Conservation (phyloP, 2,888 invertebrate species). For the Lasioglossum leucozonium region DNA sequence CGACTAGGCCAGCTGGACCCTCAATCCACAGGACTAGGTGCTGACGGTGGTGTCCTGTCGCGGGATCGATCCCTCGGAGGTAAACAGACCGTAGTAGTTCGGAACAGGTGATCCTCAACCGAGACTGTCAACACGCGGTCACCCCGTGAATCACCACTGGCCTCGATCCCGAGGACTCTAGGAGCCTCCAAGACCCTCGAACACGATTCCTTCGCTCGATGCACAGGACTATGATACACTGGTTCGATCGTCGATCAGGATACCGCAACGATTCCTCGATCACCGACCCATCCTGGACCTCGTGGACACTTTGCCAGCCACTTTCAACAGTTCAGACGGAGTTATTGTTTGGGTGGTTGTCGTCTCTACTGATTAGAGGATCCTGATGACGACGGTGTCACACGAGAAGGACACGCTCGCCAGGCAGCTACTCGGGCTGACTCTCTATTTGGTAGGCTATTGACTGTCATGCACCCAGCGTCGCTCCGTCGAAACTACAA, state of each 20-base stretch:
- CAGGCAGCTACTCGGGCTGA: conserved; percentile 66
- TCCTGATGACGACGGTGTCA: conserved; percentile 36
- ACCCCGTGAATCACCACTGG: neutral
- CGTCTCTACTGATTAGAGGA: neutral
- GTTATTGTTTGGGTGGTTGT: neutral
- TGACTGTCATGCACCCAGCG: conserved; percentile 81
- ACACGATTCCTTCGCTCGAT: too few relatives aligned
- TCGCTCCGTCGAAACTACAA: conserved; percentile 68
- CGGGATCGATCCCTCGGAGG: conserved; percentile 19
- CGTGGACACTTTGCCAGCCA: neutral
- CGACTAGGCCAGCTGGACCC: conserved; percentile 23
- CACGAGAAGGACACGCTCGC: conserved; percentile 63
- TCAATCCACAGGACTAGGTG: neutral
- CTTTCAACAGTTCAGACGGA: conserved; percentile 20
- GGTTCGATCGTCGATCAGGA: conserved; percentile 63
- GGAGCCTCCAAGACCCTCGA: neutral
- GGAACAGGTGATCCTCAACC: conserved; percentile 35
- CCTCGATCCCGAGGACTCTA: neutral
- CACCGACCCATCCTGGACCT: neutral
- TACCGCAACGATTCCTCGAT: conserved; percentile 35
- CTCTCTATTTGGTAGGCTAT: conserved; percentile 74
- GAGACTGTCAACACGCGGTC: conserved; percentile 30
- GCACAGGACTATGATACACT: neutral
- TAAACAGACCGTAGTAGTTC: conserved; percentile 21
- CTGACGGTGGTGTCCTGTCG: neutral